These are phyloP conservation scores for Thunnus maccoyii DNA, from an alignment of 2,113 vertebrate species.

Conservation along the genomic window DNA sequence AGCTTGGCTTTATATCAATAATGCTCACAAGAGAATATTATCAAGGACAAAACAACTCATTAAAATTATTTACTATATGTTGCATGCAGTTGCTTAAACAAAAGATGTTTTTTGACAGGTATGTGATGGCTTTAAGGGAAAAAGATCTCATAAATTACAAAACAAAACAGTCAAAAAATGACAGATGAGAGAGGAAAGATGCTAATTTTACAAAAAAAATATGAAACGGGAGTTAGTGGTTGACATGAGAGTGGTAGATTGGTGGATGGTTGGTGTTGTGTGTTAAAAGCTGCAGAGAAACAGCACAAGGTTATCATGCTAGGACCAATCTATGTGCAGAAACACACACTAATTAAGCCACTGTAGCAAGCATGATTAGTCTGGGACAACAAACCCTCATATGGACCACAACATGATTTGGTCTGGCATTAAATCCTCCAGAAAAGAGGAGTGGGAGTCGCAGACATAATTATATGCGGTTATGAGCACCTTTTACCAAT, in stretches of 20 bases:
- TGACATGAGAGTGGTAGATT: background rate
- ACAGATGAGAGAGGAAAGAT: slow-evolving; percentile 12
- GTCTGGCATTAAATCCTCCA: slow-evolving; percentile 74
- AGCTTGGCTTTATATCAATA: slow-evolving; percentile 43
- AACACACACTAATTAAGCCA: slow-evolving; percentile 75
- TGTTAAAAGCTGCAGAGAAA: slow-evolving; percentile 31
- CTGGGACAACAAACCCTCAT: slow-evolving; percentile 75
- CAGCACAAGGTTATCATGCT: slow-evolving; percentile 52
- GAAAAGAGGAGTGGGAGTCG: slow-evolving; percentile 71
- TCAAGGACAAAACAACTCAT: slow-evolving; percentile 49
- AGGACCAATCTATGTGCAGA: slow-evolving; percentile 60
- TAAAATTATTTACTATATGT: slow-evolving; percentile 36
- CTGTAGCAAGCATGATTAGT: slow-evolving; percentile 74
- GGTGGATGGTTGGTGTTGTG: background rate
- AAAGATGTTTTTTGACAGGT: slow-evolving; percentile 15
- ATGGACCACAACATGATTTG: slow-evolving; percentile 73
- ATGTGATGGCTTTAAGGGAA: slow-evolving; percentile 28
- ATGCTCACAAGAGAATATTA: slow-evolving; percentile 44
- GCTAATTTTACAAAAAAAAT: background rate
- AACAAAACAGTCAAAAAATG: slow-evolving; percentile 8
- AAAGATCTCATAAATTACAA: slow-evolving; percentile 16
- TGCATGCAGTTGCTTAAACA: slow-evolving; percentile 20
- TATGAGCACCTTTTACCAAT: slow-evolving; percentile 81
- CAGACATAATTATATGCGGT: slow-evolving; percentile 76
- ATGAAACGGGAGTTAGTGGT: background rate